phyloP scores from a whole-genome alignment of 2,888 invertebrate species.

The Microctonus brassicae region DNA sequence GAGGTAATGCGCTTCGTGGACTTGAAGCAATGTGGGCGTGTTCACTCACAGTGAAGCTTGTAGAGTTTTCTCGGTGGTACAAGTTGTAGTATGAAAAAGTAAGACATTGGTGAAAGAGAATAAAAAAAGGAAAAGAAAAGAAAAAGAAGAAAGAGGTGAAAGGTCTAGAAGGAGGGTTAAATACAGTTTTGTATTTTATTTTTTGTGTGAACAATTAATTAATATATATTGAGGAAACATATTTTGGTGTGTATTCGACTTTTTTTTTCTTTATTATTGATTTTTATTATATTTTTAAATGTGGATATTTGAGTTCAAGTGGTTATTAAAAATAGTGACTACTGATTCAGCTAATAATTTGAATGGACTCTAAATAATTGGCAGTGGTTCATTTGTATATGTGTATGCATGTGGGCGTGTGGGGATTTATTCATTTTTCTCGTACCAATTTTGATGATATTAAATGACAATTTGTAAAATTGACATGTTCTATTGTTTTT shows the following conservation, averaged over 20 bases:
- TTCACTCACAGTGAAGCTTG: slow-evolving; percentile 41
- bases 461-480: neutral
- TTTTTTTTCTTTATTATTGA: neutral
- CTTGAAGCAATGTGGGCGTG: slow-evolving; percentile 40
- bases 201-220: neutral
- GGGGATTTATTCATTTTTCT: neutral
- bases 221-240: neutral
- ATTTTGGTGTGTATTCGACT: neutral
- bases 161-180: slow-evolving; percentile 1
- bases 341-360: neutral
- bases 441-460: neutral
- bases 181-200: neutral
- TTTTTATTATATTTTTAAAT: neutral
- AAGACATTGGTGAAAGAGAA: slow-evolving; percentile 19
- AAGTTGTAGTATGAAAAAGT: slow-evolving; percentile 16
- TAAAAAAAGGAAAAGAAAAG: slow-evolving; percentile 30
- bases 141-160: neutral
- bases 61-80: slow-evolving; percentile 42
- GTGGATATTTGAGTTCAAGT: too few relatives aligned
- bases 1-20: slow-evolving; percentile 45
- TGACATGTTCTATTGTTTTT: neutral
- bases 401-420: neutral
- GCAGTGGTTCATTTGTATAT: too few relatives aligned
- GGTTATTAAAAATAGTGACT: too few relatives aligned
- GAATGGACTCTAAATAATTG: too few relatives aligned